Conservation (phyloP, 2,113 vertebrate species). For the Tragelaphus imberbis region DNA sequence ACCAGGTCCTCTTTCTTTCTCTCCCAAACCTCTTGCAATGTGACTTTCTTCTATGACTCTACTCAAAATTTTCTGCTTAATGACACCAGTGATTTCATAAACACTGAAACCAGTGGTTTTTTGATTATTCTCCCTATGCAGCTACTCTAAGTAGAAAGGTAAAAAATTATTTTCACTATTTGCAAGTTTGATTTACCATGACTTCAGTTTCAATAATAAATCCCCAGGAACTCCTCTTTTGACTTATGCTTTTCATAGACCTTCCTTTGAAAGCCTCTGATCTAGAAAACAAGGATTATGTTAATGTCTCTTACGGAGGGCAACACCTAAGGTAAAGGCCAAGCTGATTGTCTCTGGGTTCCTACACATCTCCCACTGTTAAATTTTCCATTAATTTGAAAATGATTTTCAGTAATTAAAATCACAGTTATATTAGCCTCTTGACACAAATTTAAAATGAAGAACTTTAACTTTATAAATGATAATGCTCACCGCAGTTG, state of each 20-base stretch:
- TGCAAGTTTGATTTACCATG: conserved; percentile 55
- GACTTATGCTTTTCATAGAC: conserved; percentile 36
- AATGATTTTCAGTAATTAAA: conserved; percentile 77
- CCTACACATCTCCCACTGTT: conserved; percentile 49
- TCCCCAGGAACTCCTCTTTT: conserved; percentile 28
- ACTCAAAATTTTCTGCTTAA: not conserved
- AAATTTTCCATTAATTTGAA: conserved; percentile 73
- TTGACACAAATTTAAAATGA: conserved; percentile 73
- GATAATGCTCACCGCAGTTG: conserved; percentile 58
- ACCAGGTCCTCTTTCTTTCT: not conserved
- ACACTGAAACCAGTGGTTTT: not conserved
- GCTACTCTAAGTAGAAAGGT: conserved; percentile 14
- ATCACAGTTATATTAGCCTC: conserved; percentile 71
- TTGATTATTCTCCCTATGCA: conserved; percentile 38
- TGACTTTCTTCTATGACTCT: not conserved
- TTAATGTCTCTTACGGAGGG: conserved; percentile 46
- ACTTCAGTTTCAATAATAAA: conserved; percentile 52
- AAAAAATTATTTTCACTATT: conserved; percentile 27
- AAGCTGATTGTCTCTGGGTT: conserved; percentile 42
- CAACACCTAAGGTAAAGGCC: conserved; percentile 47
- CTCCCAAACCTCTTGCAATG: not conserved
- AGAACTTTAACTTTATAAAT: conserved; percentile 68
- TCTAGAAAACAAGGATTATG: conserved; percentile 58
- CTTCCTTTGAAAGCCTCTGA: conserved; percentile 26
- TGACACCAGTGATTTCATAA: conserved; percentile 19